A percentile compares a stretch with the other conserved stretches of the same genome.
Conservation (phyloP, 2,888 invertebrate species). For the Himalopsyche kuldschensis region DNA sequence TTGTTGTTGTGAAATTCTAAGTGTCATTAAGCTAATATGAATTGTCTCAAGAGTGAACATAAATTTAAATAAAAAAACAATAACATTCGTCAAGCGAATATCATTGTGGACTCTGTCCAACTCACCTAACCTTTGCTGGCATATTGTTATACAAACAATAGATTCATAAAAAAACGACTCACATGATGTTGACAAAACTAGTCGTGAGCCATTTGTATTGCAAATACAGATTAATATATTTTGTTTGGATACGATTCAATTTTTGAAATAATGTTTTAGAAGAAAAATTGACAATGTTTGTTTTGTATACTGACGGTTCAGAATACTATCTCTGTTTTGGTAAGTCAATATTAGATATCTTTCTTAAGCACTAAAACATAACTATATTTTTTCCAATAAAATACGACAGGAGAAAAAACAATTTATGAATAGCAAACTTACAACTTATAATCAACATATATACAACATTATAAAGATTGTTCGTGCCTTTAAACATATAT, state of each 20-base stretch:
- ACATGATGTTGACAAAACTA: background rate
- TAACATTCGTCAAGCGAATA: background rate
- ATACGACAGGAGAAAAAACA: too few species aligned
- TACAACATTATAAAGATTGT: too few species aligned
- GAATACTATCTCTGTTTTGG: too few species aligned
- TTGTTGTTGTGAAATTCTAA: background rate
- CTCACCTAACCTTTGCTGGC: background rate
- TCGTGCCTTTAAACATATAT: too few species aligned
- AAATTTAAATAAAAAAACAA: background rate
- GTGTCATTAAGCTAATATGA: background rate
- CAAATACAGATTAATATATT: background rate
- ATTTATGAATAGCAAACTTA: too few species aligned
- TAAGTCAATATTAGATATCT: too few species aligned
- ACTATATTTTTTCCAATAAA: too few species aligned
- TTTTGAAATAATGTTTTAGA: background rate
- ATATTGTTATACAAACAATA: background rate
- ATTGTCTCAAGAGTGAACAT: background rate
- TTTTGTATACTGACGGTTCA: too few species aligned
- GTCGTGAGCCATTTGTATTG: background rate
- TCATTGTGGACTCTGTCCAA: background rate
- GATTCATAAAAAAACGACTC: background rate
- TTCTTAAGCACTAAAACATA: too few species aligned
- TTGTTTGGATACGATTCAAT: background rate
- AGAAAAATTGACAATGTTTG: too few species aligned
- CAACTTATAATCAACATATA: too few species aligned